A percentile compares a stretch with the other conserved stretches of the same genome.
Conservation (phyloP, 2,888 invertebrate genomes). For the Caradrina kadenii region DNA sequence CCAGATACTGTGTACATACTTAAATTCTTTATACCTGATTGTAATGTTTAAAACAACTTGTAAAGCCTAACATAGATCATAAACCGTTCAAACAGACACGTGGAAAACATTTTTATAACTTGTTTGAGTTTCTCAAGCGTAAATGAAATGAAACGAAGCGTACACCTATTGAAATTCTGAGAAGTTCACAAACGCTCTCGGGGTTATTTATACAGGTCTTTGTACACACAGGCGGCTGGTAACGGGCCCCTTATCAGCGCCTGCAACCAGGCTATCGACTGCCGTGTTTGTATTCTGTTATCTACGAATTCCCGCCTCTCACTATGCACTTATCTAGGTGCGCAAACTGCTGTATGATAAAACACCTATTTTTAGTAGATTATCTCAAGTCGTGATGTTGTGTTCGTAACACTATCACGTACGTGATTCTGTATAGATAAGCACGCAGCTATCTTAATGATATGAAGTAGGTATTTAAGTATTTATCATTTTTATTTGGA, state of each 20-base stretch:
- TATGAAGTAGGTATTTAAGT: constrained; percentile 48
- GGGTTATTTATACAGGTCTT: constrained; percentile 63
- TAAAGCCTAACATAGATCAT: constrained; percentile 29
- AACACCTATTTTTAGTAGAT: constrained; percentile 80
- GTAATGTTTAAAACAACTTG: neutral
- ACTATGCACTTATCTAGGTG: constrained; percentile 80
- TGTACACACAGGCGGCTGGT: constrained; percentile 72
- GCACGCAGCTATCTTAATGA: constrained; percentile 62
- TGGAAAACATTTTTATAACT: constrained; percentile 57
- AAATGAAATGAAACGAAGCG: constrained; percentile 60
- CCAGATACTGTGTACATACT: neutral
- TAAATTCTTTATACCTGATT: constrained; percentile 1
- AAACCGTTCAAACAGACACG: constrained; percentile 41
- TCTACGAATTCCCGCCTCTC: constrained; percentile 81
- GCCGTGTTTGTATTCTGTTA: constrained; percentile 84
- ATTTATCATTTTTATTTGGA: constrained; percentile 71
- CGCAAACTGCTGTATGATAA: constrained; percentile 79
- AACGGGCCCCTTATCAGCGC: constrained; percentile 78
- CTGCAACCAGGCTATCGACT: constrained; percentile 88
- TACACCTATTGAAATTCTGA: constrained; percentile 61
- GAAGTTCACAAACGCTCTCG: constrained; percentile 62
- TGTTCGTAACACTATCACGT: constrained; percentile 65
- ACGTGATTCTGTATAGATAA: constrained; percentile 70
- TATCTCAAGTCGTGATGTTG: constrained; percentile 69
- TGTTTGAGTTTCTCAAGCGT: constrained; percentile 69